Percentiles rank a stretch among this genome's conserved stretches.
Evolutionary conservation across 2,888 invertebrate genomes (phyloP).

Genomic region (Calameuta filiformis): DNA sequence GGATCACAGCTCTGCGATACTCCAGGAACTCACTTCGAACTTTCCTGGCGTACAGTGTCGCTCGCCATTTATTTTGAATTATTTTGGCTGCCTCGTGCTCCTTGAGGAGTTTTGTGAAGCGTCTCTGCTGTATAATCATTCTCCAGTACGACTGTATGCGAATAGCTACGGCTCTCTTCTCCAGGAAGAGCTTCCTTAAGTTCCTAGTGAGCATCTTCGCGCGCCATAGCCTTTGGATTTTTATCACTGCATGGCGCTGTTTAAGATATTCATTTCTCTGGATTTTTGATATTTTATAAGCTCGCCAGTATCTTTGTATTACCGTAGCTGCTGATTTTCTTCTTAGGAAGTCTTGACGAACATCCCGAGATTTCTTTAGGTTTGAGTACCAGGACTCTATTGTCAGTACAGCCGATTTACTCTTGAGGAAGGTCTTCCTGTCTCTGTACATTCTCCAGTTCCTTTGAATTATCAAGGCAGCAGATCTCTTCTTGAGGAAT

Average conservation of each 20-base stretch:
- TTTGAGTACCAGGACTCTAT: slow-evolving; percentile 68
- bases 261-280: slow-evolving; percentile 25
- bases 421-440: slow-evolving; percentile 35
- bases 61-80: slow-evolving; percentile 58
- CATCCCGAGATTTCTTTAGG: slow-evolving; percentile 17
- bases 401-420: slow-evolving; percentile 65
- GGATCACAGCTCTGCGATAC: slow-evolving; percentile 38
- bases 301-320: slow-evolving; percentile 59
- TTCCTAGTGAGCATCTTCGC: slow-evolving; percentile 41
- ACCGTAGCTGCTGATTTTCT: slow-evolving; percentile 24
- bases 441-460: slow-evolving; percentile 63
- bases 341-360: slow-evolving; percentile 24
- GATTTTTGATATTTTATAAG: slow-evolving; percentile 7
- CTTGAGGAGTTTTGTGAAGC: slow-evolving; percentile 16
- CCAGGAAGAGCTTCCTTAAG: slow-evolving; percentile 47
- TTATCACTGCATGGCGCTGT: slow-evolving; percentile 26
- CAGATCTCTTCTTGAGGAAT: slow-evolving; percentile 24
- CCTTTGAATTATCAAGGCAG: slow-evolving; percentile 55
- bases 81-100: slow-evolving; percentile 27
- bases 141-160: slow-evolving; percentile 55
- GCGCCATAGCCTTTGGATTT: slow-evolving; percentile 54
- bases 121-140: slow-evolving; percentile 28
- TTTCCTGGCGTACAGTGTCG: slow-evolving; percentile 25
- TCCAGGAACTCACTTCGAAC: slow-evolving; percentile 47
- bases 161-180: slow-evolving; percentile 41